Conservation (phyloP, 2,113 vertebrate genomes). For the Gambusia holbrooki region DNA sequence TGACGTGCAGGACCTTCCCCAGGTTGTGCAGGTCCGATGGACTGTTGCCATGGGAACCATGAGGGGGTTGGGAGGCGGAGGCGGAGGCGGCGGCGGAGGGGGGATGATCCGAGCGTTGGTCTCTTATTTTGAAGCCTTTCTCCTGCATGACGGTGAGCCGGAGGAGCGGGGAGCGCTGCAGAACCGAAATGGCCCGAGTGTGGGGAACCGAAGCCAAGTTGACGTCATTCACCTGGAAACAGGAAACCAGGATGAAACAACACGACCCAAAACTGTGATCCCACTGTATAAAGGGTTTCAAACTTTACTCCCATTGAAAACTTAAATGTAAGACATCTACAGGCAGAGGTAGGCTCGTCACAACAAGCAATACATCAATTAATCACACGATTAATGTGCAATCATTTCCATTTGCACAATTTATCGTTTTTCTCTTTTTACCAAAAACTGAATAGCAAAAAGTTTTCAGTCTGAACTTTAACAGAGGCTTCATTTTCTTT, state of each 20-base stretch:
- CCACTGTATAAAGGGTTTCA: not conserved
- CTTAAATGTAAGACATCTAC: not conserved
- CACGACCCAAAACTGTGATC: not conserved
- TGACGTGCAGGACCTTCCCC: constrained; percentile 85
- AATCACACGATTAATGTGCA: no score
- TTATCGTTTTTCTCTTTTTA: no score
- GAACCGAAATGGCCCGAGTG: constrained; percentile 82
- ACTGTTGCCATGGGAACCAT: constrained; percentile 48
- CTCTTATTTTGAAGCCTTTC: constrained; percentile 86
- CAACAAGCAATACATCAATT: no score
- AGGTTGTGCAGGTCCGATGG: constrained; percentile 50
- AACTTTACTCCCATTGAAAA: not conserved
- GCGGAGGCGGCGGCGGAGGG: constrained; percentile 56
- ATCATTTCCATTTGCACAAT: no score
- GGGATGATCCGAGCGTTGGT: constrained; percentile 63
- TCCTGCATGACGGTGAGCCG: constrained; percentile 90
- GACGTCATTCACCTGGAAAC: constrained; percentile 86
- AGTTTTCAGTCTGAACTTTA: no score
- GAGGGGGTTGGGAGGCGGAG: constrained; percentile 50
- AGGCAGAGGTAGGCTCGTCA: not conserved
- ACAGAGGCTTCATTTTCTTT: no score
- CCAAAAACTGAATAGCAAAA: no score
- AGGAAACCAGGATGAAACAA: constrained; percentile 3
- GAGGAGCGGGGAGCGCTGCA: constrained; percentile 82
- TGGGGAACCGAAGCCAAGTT: constrained; percentile 88